Percentiles rank a stretch among this genome's conserved stretches.
Evolutionary conservation across 92 coral and sea anemone species (phyloP).

Genomic region (Plumapathes pennacea): DNA sequence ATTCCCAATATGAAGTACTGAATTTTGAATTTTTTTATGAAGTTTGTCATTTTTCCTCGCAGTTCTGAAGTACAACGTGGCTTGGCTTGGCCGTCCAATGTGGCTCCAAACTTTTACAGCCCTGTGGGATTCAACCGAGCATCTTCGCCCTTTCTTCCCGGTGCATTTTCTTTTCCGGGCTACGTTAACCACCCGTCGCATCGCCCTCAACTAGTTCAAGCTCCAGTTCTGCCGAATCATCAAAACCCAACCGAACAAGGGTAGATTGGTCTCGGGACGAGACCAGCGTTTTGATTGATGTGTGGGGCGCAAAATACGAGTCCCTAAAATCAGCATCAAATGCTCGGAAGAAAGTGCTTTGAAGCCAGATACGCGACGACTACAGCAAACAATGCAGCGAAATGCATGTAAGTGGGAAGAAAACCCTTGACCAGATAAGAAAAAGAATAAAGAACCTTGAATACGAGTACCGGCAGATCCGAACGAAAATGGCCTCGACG

Average conservation of each 20-base stretch:
- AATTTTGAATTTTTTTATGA: too few species aligned
- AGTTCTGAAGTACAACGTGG: too few species aligned
- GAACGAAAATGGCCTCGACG: constrained; percentile 29
- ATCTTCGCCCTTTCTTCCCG: too few species aligned
- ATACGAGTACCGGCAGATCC: constrained; percentile 10
- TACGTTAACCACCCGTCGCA: too few species aligned
- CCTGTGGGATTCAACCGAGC: too few species aligned
- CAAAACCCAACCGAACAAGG: constrained; percentile 13
- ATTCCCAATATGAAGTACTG: too few species aligned
- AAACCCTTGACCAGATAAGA: constrained; percentile 10
- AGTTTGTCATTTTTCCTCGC: too few species aligned
- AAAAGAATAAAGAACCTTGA: constrained; percentile 17
- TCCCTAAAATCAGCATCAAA: constrained; percentile 28
- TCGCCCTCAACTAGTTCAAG: too few species aligned
- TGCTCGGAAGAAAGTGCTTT: constrained; percentile 4
- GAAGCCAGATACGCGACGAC: constrained; percentile 13
- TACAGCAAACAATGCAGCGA: constrained; percentile 9
- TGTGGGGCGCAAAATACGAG: constrained; percentile 13
- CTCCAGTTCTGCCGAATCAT: too few species aligned
- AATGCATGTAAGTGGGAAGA: constrained; percentile 2
- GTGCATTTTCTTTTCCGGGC: too few species aligned
- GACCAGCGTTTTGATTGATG: constrained; percentile 18
- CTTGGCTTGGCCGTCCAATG: too few species aligned
- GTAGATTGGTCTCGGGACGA: constrained; percentile 18
- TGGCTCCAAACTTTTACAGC: too few species aligned